phyloP scores from a whole-genome alignment of 2,797 vertebrate species.

The Cyclura pinguis region DNA sequence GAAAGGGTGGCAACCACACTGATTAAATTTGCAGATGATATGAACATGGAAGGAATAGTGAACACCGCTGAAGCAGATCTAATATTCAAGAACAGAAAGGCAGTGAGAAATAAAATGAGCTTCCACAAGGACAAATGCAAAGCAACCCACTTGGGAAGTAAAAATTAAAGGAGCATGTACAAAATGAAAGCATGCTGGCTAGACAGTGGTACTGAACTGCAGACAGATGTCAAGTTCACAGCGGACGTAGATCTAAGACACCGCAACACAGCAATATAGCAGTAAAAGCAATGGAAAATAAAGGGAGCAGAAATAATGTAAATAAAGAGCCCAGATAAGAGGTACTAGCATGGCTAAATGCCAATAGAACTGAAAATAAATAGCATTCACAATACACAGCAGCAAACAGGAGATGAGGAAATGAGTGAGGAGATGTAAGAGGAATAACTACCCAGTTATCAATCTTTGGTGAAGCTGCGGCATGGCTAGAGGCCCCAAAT shows the following conservation, averaged over 20 bases:
- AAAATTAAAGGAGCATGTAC: slow-evolving; percentile 44
- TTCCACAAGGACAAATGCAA: slow-evolving; percentile 51
- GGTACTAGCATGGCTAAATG: slow-evolving; percentile 12
- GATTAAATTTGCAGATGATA: slow-evolving; percentile 41
- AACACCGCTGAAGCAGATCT: slow-evolving; percentile 19
- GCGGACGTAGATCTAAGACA: slow-evolving; percentile 40
- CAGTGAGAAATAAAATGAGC: slow-evolving; percentile 53
- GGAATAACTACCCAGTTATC: background rate
- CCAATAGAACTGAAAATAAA: slow-evolving; percentile 33
- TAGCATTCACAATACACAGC: slow-evolving; percentile 40
- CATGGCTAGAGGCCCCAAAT: background rate
- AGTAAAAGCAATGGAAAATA: slow-evolving; percentile 10
- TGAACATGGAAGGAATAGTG: slow-evolving; percentile 20
- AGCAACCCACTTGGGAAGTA: slow-evolving; percentile 43
- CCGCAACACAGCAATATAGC: slow-evolving; percentile 29
- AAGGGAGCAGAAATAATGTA: slow-evolving; percentile 47
- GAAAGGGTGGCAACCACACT: slow-evolving; percentile 27
- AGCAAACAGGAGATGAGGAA: background rate
- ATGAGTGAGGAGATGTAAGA: background rate
- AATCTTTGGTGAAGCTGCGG: background rate
- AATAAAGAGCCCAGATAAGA: slow-evolving; percentile 54
- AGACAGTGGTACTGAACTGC: slow-evolving; percentile 22
- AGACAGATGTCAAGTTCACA: slow-evolving; percentile 46
- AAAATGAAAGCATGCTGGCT: slow-evolving; percentile 33
- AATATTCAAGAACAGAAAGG: slow-evolving; percentile 47